phyloP scores from a whole-genome alignment of 2,888 invertebrate species.

The Eupeodes luniger region DNA sequence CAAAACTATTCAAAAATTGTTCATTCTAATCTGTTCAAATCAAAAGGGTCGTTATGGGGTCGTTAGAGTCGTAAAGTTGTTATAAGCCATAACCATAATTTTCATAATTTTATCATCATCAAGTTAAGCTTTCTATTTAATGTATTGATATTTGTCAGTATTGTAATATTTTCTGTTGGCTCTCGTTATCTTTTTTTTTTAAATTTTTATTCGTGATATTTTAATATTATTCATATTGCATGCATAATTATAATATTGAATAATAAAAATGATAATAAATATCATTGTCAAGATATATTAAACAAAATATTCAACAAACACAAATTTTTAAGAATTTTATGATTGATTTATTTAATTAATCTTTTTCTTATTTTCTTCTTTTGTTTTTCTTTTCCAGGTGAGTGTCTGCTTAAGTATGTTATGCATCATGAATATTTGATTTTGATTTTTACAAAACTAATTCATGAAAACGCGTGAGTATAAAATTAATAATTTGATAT shows the following conservation, averaged over 20 bases:
- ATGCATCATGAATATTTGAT: constrained; percentile 29
- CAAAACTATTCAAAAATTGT: background rate
- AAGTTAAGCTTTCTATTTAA: background rate
- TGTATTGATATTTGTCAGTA: constrained; percentile 3
- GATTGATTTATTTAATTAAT: constrained; percentile 28
- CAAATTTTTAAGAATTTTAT: background rate
- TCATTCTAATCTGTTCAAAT: background rate
- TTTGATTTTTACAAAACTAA: background rate
- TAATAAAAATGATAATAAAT: constrained; percentile 34
- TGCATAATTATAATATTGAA: constrained; percentile 48
- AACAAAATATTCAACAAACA: background rate
- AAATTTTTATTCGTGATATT: background rate
- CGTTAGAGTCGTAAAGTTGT: background rate
- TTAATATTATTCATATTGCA: constrained; percentile 40
- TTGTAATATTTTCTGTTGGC: background rate
- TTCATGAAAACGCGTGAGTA: constrained; percentile 6
- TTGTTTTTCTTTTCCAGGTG: constrained; percentile 58
- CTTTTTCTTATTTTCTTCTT: constrained; percentile 5
- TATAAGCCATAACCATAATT: constrained; percentile 11
- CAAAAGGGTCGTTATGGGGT: background rate
- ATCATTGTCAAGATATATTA: background rate
- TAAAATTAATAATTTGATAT: constrained; percentile 1
- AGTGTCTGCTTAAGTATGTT: constrained; percentile 24
- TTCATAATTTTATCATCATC: background rate
- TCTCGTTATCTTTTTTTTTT: background rate